Evolutionary conservation across 2,888 invertebrate species (phyloP), one percentile per base, ranked within the genome.

Genomic region (Chymomyza amoena): DNA sequence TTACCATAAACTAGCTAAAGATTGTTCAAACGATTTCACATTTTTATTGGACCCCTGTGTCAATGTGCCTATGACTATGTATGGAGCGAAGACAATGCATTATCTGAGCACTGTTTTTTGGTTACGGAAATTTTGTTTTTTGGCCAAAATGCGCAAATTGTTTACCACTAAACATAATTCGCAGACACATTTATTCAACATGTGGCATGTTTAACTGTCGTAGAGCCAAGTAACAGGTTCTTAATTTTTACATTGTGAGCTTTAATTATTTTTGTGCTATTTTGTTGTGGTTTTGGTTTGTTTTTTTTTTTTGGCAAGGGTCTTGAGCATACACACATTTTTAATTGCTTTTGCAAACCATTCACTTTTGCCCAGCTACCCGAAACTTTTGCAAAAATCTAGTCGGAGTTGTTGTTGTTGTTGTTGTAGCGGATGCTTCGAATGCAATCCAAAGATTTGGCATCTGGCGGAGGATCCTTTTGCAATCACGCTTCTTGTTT

Each of bases 331-430:
- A 15, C 74, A 70, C 69, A 71, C 69, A 60, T 50, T 70, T 80
- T 71, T 80, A 79, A 80, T 80, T 84, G 84, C 81, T 76, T 54
- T 67, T 76, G 65, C 61, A 72, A 76, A 81, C 76, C 84, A 73
- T 81, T 84, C 84, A 81, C 81, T 80, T 84, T 78, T 62, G 61
- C 51, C 25, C 16, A 39, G 15, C 28, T 36, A 20, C 54, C 54
- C 16, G 18, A 54, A 51, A 51, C 15, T 32, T 51, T 51, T 51
- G 16, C 51, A 51, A 51, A 2, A 3, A n/a, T 54, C 20, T 61
- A 39, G 45, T 25, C 0, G 45, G 32, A 45, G 28, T 62, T 28
- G 57, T 10, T 62, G 51, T 28, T 64, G 25, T 45, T 63, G 61
- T 25, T 61, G 57, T 16, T 57, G 66, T 16, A 59, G 25, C 25